These are phyloP conservation scores for Syngnathoides biaculeatus DNA, from an alignment of 2,113 vertebrate genomes.

Conservation along the genomic window DNA sequence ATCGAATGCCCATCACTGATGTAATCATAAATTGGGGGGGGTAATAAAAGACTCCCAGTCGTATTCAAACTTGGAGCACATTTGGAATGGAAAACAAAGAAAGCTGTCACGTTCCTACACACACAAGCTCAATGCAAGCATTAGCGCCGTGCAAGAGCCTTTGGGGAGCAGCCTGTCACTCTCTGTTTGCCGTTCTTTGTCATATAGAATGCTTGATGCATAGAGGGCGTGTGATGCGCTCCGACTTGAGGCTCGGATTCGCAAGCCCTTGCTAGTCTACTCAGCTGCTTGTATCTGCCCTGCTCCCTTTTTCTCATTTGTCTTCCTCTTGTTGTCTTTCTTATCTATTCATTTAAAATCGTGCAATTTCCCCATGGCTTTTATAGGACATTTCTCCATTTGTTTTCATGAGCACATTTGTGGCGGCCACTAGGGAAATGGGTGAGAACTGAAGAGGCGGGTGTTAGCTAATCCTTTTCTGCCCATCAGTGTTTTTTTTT, in stretches of 20 bases:
- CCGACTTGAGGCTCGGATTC: conserved; percentile 47
- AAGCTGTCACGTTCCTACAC: conserved; percentile 1
- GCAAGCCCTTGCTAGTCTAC: conserved; percentile 27
- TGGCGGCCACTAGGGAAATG: conserved; percentile 24
- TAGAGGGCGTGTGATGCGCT: conserved; percentile 53
- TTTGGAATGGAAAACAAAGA: not conserved
- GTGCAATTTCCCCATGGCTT: conserved; percentile 31
- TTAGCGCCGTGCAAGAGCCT: conserved; percentile 26
- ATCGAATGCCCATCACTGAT: not conserved
- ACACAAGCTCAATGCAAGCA: conserved; percentile 15
- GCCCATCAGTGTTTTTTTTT: conserved; percentile 31
- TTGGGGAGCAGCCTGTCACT: conserved; percentile 55
- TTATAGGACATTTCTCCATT: conserved; percentile 25
- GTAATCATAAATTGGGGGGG: not conserved
- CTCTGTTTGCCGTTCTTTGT: conserved; percentile 52
- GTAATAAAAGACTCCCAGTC: not conserved
- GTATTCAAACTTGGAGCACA: not conserved
- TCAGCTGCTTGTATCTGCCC: conserved; percentile 10
- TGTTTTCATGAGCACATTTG: conserved; percentile 39
- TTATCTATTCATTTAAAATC: conserved; percentile 25
- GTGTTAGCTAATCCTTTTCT: conserved; percentile 44
- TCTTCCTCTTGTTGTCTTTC: conserved; percentile 4
- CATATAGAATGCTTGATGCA: conserved; percentile 47
- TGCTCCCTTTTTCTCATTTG: not conserved
- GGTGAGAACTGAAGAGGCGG: conserved; percentile 34